Base-by-base conservation (phyloP, 2,113 vertebrate species). In the Rhynchomys soricoides region DNA sequence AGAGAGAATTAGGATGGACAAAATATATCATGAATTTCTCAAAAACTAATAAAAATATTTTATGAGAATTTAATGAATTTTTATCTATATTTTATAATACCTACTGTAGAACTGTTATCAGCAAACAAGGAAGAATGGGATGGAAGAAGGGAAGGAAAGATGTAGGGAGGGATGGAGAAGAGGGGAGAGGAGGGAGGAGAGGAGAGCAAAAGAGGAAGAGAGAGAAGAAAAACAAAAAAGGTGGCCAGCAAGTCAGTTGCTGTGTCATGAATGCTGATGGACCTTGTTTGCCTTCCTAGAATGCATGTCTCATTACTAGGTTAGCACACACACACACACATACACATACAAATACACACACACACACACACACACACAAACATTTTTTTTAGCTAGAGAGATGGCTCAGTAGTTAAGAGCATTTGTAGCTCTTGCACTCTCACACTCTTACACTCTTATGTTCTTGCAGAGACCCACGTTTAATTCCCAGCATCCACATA, bases 261-360 rank as follows among this genome's bases (percentile, higher is more conserved):
- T 34, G 31, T 52, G 15, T 17, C 75, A 31, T 50, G 48, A 79
- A 31, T 17, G 7, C 31, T 13, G 37, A 73, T 37, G 24, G 31
- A 11, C 7, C 3, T 10, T 1, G 11, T 15, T 11, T 40, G 0
- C 12, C 22, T 86, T 24, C 16, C 13, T 3, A 57, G 52, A 45
- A 3, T 2, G 31, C 13, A 5, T 17, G 8, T 48, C 3, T 62
- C 3, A 50, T 34, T 13, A 11, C n/a, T n/a, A n/a, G n/a, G n/a
- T n/a, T n/a, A n/a, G n/a, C n/a, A n/a, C n/a, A n/a, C n/a, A n/a
- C n/a, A 59, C 52, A 68, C 7, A 94, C 12, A 70, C 48, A 74
- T 7, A 93, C 52, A 45, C 31, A 16, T 77, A 0, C 0, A 91
- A 78, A 66, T 45, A 68, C 7, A 94, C 57, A 70, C 48, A 74